Evolutionary conservation across 2,113 vertebrate genomes (phyloP), one percentile per base, ranked within the genome.

Genomic region (Pedionomus torquatus): DNA sequence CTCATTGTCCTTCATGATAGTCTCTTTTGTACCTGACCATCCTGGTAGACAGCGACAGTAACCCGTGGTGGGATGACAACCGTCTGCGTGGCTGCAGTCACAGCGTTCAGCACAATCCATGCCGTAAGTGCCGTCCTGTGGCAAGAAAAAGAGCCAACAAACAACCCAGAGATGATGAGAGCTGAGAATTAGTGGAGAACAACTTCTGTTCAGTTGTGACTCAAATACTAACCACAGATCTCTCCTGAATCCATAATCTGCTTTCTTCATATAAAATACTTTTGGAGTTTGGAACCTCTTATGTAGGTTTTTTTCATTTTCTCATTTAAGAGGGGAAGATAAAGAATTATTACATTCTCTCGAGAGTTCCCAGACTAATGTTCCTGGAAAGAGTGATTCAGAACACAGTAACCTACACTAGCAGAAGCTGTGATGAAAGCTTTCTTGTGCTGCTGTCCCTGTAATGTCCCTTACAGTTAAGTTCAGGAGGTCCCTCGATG

Each of bases 61-160:
- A n/a, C 99, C 99, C 0, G 99, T 99, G 63, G 98, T 96, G 49
- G 99, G 98, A 77, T 99, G 99, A 89, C 99, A 99, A n/a, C 99
- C 99, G 1, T 99, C 99, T 0, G 99, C 99, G 9, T 99, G 99
- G 94, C 99, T 99, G 91, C 99, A 99, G 97, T 99, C 99, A 85
- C 99, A 99, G 77, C 98, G 99, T 83, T 99, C 99, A 11, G 95
- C 98, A 57, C 99, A 99, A 81, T 98, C 98, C 97, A 99, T 96
- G 46, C 99, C 99, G 2, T 99, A 99, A 0, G 98, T 99, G 12
- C 99, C 99, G 0, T 99, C 99, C 99, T 99, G 97, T 43, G 70
- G 75, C 84, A 80, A 95, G 15, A 70, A 12, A 33, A 54, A 49
- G 11, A 66, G 68, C 28, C 55, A 37, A 63, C 26, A 54, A 31